A percentile compares a stretch with the other conserved stretches of the same genome.
Evolutionary conservation across 2,888 invertebrate genomes (phyloP).

Genomic region (Rotaria socialis): DNA sequence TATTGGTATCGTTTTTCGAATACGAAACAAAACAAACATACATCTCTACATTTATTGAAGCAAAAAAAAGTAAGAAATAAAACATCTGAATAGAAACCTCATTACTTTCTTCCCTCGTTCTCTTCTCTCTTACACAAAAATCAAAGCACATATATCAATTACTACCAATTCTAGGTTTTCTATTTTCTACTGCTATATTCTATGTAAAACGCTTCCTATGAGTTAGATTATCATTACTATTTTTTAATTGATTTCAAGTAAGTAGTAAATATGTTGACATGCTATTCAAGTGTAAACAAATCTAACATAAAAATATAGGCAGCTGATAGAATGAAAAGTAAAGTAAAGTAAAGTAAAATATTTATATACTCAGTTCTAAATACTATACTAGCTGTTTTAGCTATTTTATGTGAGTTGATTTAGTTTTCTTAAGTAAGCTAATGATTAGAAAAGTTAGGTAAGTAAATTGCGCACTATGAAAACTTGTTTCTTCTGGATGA

Average conservation of each 20-base stretch:
- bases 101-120: neutral
- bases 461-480: too few species aligned
- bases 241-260: neutral
- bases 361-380: neutral
- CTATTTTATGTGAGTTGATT: too few species aligned
- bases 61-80: neutral
- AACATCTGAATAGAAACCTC: neutral
- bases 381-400: neutral
- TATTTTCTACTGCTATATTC: neutral
- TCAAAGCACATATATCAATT: neutral
- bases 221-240: neutral
- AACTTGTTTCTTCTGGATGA: too few species aligned
- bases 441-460: too few species aligned
- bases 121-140: neutral
- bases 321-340: too few species aligned
- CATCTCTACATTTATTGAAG: neutral
- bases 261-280: neutral
- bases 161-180: neutral
- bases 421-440: too few species aligned
- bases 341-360: neutral
- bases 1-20: neutral
- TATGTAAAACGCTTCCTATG: too few species aligned
- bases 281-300: neutral
- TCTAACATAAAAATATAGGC: neutral
- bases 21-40: neutral